Conservation (phyloP, 2,888 invertebrate genomes). For the Eupithecia abbreviata region DNA sequence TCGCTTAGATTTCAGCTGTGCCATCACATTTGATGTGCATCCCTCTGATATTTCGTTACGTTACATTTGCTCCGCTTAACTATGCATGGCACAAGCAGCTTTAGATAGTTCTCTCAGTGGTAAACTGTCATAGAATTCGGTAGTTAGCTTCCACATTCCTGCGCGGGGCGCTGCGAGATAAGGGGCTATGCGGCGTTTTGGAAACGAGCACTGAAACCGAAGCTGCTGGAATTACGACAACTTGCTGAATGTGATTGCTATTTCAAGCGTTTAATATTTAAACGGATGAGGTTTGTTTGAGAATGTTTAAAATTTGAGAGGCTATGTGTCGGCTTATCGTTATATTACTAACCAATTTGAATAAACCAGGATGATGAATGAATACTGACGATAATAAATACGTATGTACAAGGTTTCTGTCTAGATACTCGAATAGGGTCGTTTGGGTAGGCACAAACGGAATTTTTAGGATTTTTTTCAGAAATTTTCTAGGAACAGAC, state of each 20-base stretch:
- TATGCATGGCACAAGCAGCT: not conserved
- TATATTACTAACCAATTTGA: too few species aligned
- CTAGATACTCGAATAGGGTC: not conserved
- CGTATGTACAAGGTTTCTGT: not conserved
- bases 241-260: slow-evolving; percentile 7
- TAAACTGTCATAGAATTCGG: slow-evolving; percentile 42
- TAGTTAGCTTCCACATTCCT: slow-evolving; percentile 55
- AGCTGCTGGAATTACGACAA: slow-evolving; percentile 7
- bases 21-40: not conserved
- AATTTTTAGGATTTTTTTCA: too few species aligned
- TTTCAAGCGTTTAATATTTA: slow-evolving; percentile 4
- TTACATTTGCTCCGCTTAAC: not conserved
- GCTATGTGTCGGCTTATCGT: not conserved
- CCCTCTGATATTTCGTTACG: not conserved
- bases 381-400: not conserved
- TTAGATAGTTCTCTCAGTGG: slow-evolving; percentile 1
- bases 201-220: not conserved
- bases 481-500: too few species aligned
- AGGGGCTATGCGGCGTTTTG: slow-evolving; percentile 30
- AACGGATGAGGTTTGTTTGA: slow-evolving; percentile 1
- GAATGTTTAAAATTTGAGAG: not conserved
- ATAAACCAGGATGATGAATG: not conserved
- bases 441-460: not conserved
- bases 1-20: not conserved
- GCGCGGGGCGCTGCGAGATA: slow-evolving; percentile 38